Percentiles rank a stretch among this genome's conserved stretches.
phyloP scores from a whole-genome alignment of 2,113 vertebrate species.

The Castor canadensis region DNA sequence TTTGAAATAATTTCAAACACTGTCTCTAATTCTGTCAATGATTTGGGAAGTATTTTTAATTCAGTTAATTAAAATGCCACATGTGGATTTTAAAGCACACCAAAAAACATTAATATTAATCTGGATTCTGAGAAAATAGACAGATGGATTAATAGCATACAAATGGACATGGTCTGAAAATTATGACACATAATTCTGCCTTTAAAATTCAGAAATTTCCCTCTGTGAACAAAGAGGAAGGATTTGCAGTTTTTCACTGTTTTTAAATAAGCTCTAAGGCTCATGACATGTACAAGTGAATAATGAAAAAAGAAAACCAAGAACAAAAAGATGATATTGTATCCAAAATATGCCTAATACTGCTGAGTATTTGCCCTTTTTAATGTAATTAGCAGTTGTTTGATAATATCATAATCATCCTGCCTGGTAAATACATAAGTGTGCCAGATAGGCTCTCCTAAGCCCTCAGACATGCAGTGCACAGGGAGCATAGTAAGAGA shows the following conservation, averaged over 20 bases:
- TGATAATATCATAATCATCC: not conserved
- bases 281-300: not conserved
- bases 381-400: not conserved
- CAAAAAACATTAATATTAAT: slow-evolving; percentile 31
- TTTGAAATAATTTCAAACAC: slow-evolving; percentile 53
- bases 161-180: not conserved
- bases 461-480: not conserved
- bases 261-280: not conserved
- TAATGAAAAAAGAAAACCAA: not conserved
- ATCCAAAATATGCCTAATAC: not conserved
- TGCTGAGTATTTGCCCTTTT: not conserved
- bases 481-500: not conserved
- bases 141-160: slow-evolving; percentile 15
- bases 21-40: not conserved
- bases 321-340: not conserved
- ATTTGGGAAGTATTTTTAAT: not conserved
- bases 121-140: slow-evolving; percentile 9
- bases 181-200: not conserved
- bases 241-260: not conserved
- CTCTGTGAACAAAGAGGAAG: not conserved
- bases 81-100: slow-evolving; percentile 20
- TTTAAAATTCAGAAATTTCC: not conserved
- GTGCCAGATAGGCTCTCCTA: not conserved
- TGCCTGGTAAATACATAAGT: not conserved
- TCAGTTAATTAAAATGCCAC: slow-evolving; percentile 44